Evolutionary conservation across 2,888 invertebrate species (phyloP), one percentile per base, ranked within the genome.

Genomic region (Aphidoletes aphidimyza): DNA sequence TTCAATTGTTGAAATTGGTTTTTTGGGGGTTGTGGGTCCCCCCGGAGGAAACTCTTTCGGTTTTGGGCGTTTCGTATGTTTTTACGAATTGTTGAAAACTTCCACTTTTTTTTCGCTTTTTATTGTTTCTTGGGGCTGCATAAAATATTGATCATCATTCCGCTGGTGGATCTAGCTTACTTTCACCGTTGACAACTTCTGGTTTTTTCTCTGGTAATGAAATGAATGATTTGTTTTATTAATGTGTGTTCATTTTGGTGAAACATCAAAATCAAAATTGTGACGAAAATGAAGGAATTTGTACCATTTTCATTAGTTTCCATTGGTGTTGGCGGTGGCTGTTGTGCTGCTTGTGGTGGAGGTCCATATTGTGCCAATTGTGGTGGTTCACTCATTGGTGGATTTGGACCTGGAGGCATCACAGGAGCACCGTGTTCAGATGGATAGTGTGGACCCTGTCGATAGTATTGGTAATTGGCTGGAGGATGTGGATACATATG

Each of bases 401-500:
- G 69, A 69, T 69, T 69, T 30, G 69, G 69, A 14, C 69, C 69
- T 9, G 69, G 69, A 17, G 69, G 69, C 69, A 69, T 69, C 14
- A 69, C 69, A 0, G 69, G 69, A 5, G 69, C 69, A 14, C 69
- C 69, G 17, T 69, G 69, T 30, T 69, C 69, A 1, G 69, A 69
- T 69, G 69, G 69, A 69, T 69, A 69, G 14, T 69, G 69, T 30
- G 69, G 69, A 1, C 69, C 69, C 14, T 69, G 69, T 30, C 69
- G 26, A 14, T 69, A 69, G n/a, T 69, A 69, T 69, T 26, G 69
- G 14, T 69, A 69, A 17, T 69, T 69, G 0, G 69, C 30, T 14
- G 69, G 34, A 11, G 69, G 69, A 69, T 30, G 69, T n/a, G 69
- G 69, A 69, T 69, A 69, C 69, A 69, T 69, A n/a, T n/a, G n/a